Evolutionary conservation across 35 echinoderm and acorn worm genomes (phyloP).

Genomic region (Apostichopus japonicus): DNA sequence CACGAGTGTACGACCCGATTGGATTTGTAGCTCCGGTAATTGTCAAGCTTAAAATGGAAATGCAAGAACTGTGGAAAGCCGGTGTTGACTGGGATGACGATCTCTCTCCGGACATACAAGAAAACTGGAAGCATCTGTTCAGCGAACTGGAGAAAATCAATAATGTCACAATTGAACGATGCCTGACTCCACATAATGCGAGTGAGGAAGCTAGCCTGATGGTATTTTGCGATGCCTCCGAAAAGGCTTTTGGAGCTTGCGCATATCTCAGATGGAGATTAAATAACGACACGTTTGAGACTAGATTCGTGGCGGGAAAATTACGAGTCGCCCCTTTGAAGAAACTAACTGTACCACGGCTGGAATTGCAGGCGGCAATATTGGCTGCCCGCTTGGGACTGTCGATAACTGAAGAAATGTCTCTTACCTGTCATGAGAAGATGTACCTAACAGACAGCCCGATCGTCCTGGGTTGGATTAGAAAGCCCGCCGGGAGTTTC

Average conservation of each 20-base stretch:
- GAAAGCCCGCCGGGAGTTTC: background rate
- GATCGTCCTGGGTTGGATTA: conserved; percentile 48
- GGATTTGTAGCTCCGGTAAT: conserved; percentile 58
- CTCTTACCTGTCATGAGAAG: background rate
- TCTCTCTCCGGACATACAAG: background rate
- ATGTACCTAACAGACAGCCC: conserved; percentile 56
- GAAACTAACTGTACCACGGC: conserved; percentile 54
- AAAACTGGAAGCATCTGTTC: conserved; percentile 41
- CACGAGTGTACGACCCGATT: conserved; percentile 66
- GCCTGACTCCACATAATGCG: conserved; percentile 31
- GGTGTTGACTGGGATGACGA: conserved; percentile 62
- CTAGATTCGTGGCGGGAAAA: conserved; percentile 45
- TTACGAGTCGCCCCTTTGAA: conserved; percentile 57
- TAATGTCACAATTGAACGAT: conserved; percentile 33
- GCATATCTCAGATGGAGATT: conserved; percentile 41
- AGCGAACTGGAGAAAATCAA: conserved; percentile 11
- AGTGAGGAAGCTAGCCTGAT: background rate
- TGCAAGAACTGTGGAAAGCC: conserved; percentile 52
- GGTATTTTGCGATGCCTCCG: conserved; percentile 59
- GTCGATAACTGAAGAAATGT: conserved; percentile 18
- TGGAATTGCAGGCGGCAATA: conserved; percentile 63
- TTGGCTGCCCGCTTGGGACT: conserved; percentile 22
- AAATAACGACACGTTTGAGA: conserved; percentile 14
- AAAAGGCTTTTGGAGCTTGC: conserved; percentile 54
- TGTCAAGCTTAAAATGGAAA: conserved; percentile 27